Evolutionary conservation across 2,888 invertebrate genomes (phyloP), one percentile per base, ranked within the genome.

Genomic region (Camptogramma bilineatum): DNA sequence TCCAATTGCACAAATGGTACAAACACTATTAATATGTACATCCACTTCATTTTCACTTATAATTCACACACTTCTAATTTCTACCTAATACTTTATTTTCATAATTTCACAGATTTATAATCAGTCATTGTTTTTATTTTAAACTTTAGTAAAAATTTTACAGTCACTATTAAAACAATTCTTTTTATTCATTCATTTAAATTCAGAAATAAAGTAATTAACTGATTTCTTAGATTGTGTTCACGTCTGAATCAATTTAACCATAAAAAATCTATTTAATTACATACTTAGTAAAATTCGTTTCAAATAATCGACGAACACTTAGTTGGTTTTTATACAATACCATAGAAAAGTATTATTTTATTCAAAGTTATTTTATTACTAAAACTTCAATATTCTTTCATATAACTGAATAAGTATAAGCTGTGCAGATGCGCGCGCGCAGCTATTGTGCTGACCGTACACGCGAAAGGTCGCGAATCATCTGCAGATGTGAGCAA

Each of bases 401-500:
- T n/a, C n/a, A n/a, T n/a, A n/a, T n/a, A n/a, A n/a, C n/a, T n/a
- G n/a, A n/a, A n/a, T n/a, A n/a, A n/a, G n/a, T n/a, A n/a, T n/a
- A n/a, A 13, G 34, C 16, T 56, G 56, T 46, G 51, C 69, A 75
- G 73, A 68, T 71, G 80, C 80, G 80, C 80, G 73, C 71, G 80
- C 82, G 79, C 74, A 64, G 52, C n/a, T 69, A 70, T 79, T 75
- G 62, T 70, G 78, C 69, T 72, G 75, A 71, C 69, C 69, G 73
- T 72, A 70, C 68, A 58, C 78, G 73, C 72, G 71, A 77, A 76
- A 73, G 76, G 69, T 70, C 70, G 70, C 65, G 68, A 70, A 69
- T 72, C 74, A 75, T 75, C 74, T 68, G 70, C 73, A 82, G 82
- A 75, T 73, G 81, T 74, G 61, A 61, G 62, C 75, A 81, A 82